Conservation (phyloP, 2,113 vertebrate genomes). For the Oreotrochilus melanogaster region DNA sequence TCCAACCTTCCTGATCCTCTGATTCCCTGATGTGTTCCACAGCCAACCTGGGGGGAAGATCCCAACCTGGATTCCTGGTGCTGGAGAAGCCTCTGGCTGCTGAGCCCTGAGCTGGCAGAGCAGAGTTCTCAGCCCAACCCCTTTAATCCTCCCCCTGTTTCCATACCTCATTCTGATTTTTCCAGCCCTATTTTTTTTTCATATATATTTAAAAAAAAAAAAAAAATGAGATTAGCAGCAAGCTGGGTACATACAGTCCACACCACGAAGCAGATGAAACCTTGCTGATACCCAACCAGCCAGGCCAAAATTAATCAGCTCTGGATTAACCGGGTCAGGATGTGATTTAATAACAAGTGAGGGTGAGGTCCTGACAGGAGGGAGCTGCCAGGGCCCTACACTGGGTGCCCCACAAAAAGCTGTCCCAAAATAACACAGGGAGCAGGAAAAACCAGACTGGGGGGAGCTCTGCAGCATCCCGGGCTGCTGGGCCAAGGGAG, state of each 20-base stretch:
- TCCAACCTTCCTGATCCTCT: too few species aligned
- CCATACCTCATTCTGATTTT: background rate
- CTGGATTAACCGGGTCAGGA: slow-evolving; percentile 68
- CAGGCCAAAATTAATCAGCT: slow-evolving; percentile 67
- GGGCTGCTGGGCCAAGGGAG: background rate
- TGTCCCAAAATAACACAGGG: background rate
- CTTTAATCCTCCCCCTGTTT: background rate
- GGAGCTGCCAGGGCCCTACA: background rate
- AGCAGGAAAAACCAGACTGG: background rate
- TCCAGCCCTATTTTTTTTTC: background rate
- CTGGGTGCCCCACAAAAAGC: background rate
- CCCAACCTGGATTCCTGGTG: background rate
- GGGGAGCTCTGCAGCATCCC: background rate
- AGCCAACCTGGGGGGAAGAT: background rate
- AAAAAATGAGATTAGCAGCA: slow-evolving; percentile 28
- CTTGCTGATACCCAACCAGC: slow-evolving; percentile 31
- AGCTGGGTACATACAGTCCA: background rate
- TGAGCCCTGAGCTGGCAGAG: background rate
- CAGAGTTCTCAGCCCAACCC: rapidly evolving
- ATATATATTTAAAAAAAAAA: too few species aligned
- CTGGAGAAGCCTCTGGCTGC: background rate
- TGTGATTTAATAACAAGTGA: slow-evolving; percentile 61
- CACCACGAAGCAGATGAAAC: slow-evolving; percentile 22
- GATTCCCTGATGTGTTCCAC: rapidly evolving
- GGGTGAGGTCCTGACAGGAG: background rate